A percentile compares a stretch with the other conserved stretches of the same genome.
Evolutionary conservation across 2,888 invertebrate species (phyloP).

Genomic region (Philonicus albiceps): DNA sequence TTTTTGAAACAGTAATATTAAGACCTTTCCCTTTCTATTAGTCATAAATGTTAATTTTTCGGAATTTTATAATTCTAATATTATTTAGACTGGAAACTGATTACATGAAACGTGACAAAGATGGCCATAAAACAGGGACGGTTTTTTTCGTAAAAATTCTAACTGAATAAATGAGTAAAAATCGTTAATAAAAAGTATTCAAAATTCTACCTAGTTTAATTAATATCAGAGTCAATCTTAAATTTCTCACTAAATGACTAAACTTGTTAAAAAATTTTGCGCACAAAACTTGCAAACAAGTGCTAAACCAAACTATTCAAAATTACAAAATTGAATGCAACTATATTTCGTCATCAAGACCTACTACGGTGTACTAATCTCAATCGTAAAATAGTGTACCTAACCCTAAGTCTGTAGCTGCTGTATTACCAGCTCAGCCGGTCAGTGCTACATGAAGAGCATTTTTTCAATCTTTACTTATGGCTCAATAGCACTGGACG

Average conservation of each 20-base stretch:
- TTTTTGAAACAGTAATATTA: too few relatives aligned
- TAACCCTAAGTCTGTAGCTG: conserved; percentile 45
- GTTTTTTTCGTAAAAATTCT: neutral
- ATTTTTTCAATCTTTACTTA: neutral
- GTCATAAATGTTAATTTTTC: neutral
- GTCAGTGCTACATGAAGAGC: conserved; percentile 6
- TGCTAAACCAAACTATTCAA: conserved; percentile 9
- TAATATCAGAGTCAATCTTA: neutral
- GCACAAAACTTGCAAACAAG: conserved; percentile 17
- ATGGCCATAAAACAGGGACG: neutral
- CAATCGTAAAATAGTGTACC: conserved; percentile 42
- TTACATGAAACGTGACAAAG: neutral
- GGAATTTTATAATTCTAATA: neutral
- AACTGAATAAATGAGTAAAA: neutral
- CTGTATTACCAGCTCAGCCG: conserved; percentile 39
- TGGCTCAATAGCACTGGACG: neutral
- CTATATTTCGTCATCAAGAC: neutral
- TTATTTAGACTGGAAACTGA: too few relatives aligned
- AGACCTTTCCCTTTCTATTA: too few relatives aligned
- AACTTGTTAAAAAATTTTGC: neutral
- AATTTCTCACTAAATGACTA: neutral
- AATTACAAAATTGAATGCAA: conserved; percentile 11
- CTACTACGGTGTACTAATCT: conserved; percentile 5
- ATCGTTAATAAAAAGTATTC: neutral
- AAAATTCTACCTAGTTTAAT: neutral